A percentile compares a stretch with the other conserved stretches of the same genome.
These are phyloP conservation scores for Lottia gigantea DNA, from an alignment of 2,888 invertebrate genomes.

Conservation along the genomic window DNA sequence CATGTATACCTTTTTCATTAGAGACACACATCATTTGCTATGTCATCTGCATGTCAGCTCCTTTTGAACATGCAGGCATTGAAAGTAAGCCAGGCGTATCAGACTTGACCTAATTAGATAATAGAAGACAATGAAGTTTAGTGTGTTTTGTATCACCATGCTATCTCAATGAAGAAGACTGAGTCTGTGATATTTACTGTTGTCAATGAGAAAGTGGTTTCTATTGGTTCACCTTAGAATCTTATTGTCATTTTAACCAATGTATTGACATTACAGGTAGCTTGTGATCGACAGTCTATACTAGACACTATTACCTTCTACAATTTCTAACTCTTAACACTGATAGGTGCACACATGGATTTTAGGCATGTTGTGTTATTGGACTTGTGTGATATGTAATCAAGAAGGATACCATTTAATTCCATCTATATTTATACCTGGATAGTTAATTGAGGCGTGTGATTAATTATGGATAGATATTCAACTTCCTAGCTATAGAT, in stretches of 20 bases:
- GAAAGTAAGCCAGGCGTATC: not conserved
- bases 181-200: not conserved
- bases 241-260: not conserved
- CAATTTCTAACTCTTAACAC: too few species aligned
- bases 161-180: not conserved
- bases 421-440: too few species aligned
- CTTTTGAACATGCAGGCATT: not conserved
- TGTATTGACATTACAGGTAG: constrained; percentile 10
- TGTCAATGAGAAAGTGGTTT: not conserved
- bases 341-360: too few species aligned
- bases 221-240: constrained; percentile 1
- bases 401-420: too few species aligned
- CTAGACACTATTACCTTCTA: not conserved
- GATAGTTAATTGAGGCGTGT: too few species aligned
- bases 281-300: not conserved
- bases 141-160: not conserved
- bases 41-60: too few species aligned
- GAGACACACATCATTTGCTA: too few species aligned
- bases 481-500: too few species aligned
- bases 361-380: too few species aligned
- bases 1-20: too few species aligned
- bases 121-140: not conserved
- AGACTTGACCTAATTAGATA: constrained; percentile 8
- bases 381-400: too few species aligned
- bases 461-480: too few species aligned